Evolutionary conservation across 2,888 invertebrate species (phyloP), one percentile per base, ranked within the genome.

Genomic region (Cataglyphis rosenhaueri): DNA sequence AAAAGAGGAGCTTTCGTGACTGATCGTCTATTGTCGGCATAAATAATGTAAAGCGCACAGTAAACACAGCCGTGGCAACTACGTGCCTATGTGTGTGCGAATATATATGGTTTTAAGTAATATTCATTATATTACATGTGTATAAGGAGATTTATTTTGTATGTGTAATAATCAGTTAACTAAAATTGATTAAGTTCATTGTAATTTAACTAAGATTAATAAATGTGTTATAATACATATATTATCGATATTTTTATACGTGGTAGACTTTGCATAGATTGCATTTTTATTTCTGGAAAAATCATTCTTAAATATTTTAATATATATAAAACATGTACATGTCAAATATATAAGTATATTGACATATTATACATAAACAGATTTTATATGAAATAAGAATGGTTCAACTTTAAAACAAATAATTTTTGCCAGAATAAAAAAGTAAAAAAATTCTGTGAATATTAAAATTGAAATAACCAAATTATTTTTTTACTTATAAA

Each of bases 1-100:
- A 82, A 78, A 82, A 82, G 78, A 48, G 68, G 57, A 71, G 78
- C 59, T 79, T 71, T 71, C 71, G 59, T 78, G 59, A 76, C 78
- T 82, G 82, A 82, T 76, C 82, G 78, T 32, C 78, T 66, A 76
- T 82, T 66, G 76, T 76, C 82, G 78, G 57, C 78, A 66, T 82
- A 82, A 82, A 66, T 82, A 82, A 82, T 82, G 76, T 68, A 82
- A 76, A 82, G 82, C 82, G 68, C 18, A 44, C 15, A 48, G 82
- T 66, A 82, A 82, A 82, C 66, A 78, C 38, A 65, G 44, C 21
- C 71, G 18, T 35, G 44, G 18, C 70, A 70, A n/a, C n/a, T 21
- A 21, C 21, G 21, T 35, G n/a, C 18, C 29, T 21, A 29, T 70
- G 15, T 70, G 1, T 57, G 1, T 44, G 59, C 32, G 32, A 79